Evolutionary conservation across 2,797 vertebrate genomes (phyloP).

Genomic region (Avahi laniger): DNA sequence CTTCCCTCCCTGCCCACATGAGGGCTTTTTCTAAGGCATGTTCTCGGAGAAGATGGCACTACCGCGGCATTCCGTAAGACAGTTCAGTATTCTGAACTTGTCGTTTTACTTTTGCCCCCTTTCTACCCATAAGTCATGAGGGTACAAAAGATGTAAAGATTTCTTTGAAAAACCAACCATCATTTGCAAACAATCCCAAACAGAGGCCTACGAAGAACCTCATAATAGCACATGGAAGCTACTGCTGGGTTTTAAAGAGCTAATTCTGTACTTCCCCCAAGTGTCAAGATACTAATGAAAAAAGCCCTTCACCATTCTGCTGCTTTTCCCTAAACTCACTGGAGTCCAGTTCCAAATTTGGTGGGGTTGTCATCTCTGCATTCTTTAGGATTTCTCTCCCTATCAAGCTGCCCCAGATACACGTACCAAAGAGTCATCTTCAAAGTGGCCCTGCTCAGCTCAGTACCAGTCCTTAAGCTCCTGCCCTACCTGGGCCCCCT

Average conservation of each 20-base stretch:
- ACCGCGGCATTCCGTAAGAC: not conserved
- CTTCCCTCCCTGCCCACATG: not conserved
- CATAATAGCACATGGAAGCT: not conserved
- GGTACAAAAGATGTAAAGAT: not conserved
- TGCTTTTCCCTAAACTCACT: not conserved
- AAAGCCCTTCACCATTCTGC: not conserved
- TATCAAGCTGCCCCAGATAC: not conserved
- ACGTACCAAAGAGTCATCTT: slow-evolving; percentile 68
- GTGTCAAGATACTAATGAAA: not conserved
- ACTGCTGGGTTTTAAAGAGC: not conserved
- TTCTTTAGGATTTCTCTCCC: not conserved
- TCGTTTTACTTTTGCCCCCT: not conserved
- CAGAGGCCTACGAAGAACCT: not conserved
- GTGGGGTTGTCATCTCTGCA: not conserved
- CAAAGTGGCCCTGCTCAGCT: not conserved
- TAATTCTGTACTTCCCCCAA: not conserved
- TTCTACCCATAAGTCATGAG: not conserved
- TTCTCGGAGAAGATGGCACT: not conserved
- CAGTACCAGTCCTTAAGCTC: not conserved
- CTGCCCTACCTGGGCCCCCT: not conserved
- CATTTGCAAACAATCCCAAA: not conserved
- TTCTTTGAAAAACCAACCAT: not conserved
- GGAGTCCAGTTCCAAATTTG: not conserved
- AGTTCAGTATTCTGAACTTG: not conserved
- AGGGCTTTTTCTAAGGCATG: slow-evolving; percentile 58